These are phyloP conservation scores for Dromas ardeola DNA, from an alignment of 2,113 vertebrate genomes.

Conservation along the genomic window DNA sequence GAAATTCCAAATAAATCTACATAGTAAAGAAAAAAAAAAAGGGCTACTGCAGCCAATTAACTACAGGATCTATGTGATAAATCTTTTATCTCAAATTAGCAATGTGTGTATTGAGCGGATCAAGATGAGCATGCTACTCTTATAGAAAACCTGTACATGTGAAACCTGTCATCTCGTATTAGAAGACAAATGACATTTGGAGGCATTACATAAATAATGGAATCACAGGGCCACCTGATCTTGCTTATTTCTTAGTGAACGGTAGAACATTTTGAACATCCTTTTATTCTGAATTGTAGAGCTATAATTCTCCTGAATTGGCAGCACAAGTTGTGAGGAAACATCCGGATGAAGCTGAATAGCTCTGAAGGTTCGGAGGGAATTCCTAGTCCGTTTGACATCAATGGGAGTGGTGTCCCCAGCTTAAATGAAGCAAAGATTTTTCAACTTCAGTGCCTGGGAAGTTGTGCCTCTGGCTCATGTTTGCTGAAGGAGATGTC, in stretches of 20 bases:
- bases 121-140: conserved; percentile 54
- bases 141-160: conserved; percentile 53
- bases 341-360: background rate
- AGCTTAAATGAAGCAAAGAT: background rate
- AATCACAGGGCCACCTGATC: conserved; percentile 71
- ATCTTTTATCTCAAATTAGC: conserved; percentile 48
- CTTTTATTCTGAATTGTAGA: conserved; percentile 43
- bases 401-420: background rate
- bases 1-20: conserved; percentile 51
- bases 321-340: background rate
- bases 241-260: conserved; percentile 68
- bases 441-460: background rate
- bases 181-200: conserved; percentile 69
- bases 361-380: background rate
- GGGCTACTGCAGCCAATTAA: background rate
- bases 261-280: conserved; percentile 13
- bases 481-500: background rate
- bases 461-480: background rate
- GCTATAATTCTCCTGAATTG: conserved; percentile 31
- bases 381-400: background rate
- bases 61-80: background rate
- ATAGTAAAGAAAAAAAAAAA: background rate
- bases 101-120: conserved; percentile 55
- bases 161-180: conserved; percentile 70
- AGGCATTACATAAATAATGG: conserved; percentile 74